phyloP scores from a whole-genome alignment of 2,888 invertebrate species.

The Drosophila nr. perissopoda region DNA sequence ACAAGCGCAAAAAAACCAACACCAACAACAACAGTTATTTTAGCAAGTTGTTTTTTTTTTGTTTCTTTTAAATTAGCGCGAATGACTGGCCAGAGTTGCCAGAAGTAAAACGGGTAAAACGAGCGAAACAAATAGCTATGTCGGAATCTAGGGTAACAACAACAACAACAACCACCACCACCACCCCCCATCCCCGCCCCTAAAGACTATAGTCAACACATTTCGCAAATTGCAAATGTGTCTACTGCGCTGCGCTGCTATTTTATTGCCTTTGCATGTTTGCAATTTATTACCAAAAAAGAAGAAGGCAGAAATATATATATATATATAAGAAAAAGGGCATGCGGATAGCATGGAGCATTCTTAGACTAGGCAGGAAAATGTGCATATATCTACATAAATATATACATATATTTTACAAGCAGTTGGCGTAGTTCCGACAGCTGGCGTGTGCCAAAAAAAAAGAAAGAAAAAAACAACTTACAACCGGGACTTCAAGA shows the following conservation, averaged over 20 bases:
- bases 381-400: slow-evolving; percentile 16
- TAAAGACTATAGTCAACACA: slow-evolving; percentile 22
- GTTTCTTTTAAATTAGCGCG: slow-evolving; percentile 53
- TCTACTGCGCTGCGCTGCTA: slow-evolving; percentile 67
- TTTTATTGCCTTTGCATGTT: slow-evolving; percentile 77
- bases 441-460: slow-evolving; percentile 76
- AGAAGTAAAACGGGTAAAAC: slow-evolving; percentile 30
- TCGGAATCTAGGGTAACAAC: slow-evolving; percentile 71
- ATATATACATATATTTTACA: slow-evolving; percentile 1
- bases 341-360: slow-evolving; percentile 33
- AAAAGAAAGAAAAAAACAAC: slow-evolving; percentile 9
- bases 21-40: slow-evolving; percentile 56
- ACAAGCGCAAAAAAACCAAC: slow-evolving; percentile 33
- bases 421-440: slow-evolving; percentile 47
- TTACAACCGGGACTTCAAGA: slow-evolving; percentile 41
- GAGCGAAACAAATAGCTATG: slow-evolving; percentile 24
- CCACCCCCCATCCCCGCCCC: not conserved
- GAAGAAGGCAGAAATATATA: slow-evolving; percentile 14
- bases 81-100: slow-evolving; percentile 68
- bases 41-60: slow-evolving; percentile 45
- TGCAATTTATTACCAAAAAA: slow-evolving; percentile 68
- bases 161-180: slow-evolving; percentile 23
- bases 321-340: slow-evolving; percentile 8
- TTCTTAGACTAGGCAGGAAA: slow-evolving; percentile 35
- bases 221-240: slow-evolving; percentile 66